Conservation (phyloP, 2,888 invertebrate species). For the Periphyllus acericola region DNA sequence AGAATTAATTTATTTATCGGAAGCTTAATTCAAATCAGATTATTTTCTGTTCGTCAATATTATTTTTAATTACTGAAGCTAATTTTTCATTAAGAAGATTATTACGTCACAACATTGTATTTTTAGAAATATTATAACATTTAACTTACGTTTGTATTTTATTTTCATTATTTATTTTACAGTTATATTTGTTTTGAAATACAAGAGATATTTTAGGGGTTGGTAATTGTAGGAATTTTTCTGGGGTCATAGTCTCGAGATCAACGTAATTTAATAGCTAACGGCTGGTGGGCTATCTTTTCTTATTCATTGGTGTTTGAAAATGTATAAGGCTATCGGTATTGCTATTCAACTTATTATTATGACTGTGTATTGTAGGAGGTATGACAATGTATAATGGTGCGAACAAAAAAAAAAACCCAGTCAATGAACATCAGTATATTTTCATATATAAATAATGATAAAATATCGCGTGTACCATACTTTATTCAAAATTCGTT, state of each 20-base stretch:
- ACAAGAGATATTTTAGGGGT: background rate
- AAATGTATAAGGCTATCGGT: background rate
- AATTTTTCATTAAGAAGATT: background rate
- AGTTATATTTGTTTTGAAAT: background rate
- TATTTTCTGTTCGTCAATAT: background rate
- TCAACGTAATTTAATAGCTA: background rate
- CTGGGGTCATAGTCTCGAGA: background rate
- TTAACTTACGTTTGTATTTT: no score
- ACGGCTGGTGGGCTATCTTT: background rate
- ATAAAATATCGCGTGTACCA: background rate
- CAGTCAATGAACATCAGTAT: background rate
- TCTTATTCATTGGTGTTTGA: background rate
- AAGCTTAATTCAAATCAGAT: background rate
- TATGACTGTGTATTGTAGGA: background rate
- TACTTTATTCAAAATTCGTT: constrained; percentile 20
- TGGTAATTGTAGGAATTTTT: background rate
- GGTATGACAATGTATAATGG: background rate
- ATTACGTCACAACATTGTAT: no score
- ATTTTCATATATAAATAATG: constrained; percentile 8
- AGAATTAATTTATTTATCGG: background rate
- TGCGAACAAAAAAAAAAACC: constrained; percentile 23
- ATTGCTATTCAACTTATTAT: background rate
- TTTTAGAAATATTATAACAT: no score
- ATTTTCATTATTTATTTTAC: no score
- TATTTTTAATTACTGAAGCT: background rate